A percentile compares a stretch with the other conserved stretches of the same genome.
These are phyloP conservation scores for Netelia fuscicornis DNA, from an alignment of 2,888 invertebrate genomes.

Conservation along the genomic window DNA sequence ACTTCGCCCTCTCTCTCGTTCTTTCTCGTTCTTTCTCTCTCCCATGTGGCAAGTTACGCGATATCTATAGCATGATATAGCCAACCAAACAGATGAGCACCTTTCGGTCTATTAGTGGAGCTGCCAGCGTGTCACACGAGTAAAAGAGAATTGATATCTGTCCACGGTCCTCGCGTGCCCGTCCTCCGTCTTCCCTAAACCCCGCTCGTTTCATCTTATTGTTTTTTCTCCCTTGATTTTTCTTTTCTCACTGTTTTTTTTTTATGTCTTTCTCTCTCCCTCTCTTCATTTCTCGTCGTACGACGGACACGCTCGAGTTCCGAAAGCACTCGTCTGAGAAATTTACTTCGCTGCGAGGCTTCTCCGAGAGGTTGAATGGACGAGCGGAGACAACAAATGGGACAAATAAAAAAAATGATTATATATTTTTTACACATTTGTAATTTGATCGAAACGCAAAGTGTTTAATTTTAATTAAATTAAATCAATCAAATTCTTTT, in stretches of 20 bases:
- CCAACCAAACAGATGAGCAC: constrained; percentile 79
- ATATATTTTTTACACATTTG: not conserved
- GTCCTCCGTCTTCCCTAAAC: constrained; percentile 68
- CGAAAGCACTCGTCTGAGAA: constrained; percentile 62
- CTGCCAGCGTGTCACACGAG: constrained; percentile 76
- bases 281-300: constrained; percentile 35
- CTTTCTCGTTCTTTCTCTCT: constrained; percentile 15
- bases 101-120: constrained; percentile 83
- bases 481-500: too few relatives aligned
- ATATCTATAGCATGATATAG: constrained; percentile 39
- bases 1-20: constrained; percentile 1
- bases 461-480: too few relatives aligned
- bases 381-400: not conserved
- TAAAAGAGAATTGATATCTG: constrained; percentile 82
- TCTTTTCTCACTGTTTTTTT: constrained; percentile 13
- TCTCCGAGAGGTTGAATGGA: constrained; percentile 28
- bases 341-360: constrained; percentile 47
- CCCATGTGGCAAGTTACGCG: constrained; percentile 37
- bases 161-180: constrained; percentile 71
- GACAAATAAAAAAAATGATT: not conserved
- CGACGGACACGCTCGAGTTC: constrained; percentile 53
- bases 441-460: too few relatives aligned
- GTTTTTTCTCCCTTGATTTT: constrained; percentile 20
- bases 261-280: constrained; percentile 17
- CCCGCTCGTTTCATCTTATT: constrained; percentile 63